These are phyloP conservation scores for Sarcophaga carnaria DNA, from an alignment of 2,888 invertebrate species.

Conservation along the genomic window DNA sequence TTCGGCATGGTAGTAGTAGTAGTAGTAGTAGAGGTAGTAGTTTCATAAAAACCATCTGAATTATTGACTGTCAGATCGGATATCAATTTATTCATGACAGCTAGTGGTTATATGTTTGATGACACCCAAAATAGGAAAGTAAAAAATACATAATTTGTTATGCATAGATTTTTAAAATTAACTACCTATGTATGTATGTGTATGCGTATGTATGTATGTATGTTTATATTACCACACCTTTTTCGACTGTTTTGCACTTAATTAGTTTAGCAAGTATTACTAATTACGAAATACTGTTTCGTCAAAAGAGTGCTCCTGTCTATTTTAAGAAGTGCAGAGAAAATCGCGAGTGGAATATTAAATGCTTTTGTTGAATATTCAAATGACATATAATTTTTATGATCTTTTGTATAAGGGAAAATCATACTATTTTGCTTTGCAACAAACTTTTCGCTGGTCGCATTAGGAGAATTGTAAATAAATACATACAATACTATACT, in stretches of 20 bases:
- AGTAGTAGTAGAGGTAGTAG: not conserved
- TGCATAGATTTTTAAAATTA: not conserved
- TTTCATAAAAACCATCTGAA: slow-evolving; percentile 49
- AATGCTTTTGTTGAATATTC: too few relatives aligned
- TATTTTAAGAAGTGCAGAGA: too few relatives aligned
- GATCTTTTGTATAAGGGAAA: not conserved
- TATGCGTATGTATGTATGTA: not conserved
- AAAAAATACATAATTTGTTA: not conserved
- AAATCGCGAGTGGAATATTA: too few relatives aligned
- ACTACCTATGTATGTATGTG: not conserved
- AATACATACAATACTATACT: too few relatives aligned
- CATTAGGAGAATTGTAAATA: too few relatives aligned
- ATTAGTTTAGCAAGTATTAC: not conserved
- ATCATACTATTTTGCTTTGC: not conserved
- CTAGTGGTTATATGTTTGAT: slow-evolving; percentile 24
- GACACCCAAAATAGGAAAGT: slow-evolving; percentile 18
- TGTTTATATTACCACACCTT: not conserved
- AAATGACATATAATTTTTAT: too few relatives aligned
- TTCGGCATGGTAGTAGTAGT: too few relatives aligned
- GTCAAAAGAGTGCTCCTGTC: too few relatives aligned
- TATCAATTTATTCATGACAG: slow-evolving; percentile 43
- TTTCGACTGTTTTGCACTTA: not conserved
- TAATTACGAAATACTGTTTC: too few relatives aligned
- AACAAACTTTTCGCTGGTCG: too few relatives aligned
- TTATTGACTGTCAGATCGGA: slow-evolving; percentile 51